Evolutionary conservation across 1,140 invertebrate genomes (phyloP).

Genomic region (Sesamia nonagrioides): DNA sequence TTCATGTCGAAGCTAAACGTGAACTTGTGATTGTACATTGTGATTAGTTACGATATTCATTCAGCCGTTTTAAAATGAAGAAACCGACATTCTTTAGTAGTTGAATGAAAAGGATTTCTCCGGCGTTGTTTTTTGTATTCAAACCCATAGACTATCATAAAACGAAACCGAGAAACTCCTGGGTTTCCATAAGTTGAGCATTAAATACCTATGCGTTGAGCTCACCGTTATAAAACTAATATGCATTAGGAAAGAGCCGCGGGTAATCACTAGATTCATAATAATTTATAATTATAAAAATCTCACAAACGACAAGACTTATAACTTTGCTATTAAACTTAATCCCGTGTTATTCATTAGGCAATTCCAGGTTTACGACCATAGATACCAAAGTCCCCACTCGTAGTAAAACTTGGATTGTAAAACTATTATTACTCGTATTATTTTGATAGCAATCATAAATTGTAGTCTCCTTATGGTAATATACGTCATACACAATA

Average conservation of each 20-base stretch:
- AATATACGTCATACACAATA: constrained; percentile 30
- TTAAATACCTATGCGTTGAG: constrained; percentile 28
- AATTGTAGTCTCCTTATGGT: constrained; percentile 50
- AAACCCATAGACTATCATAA: background rate
- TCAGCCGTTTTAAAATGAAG: background rate
- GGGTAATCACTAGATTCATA: constrained; percentile 36
- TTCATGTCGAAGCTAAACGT: constrained; percentile 35
- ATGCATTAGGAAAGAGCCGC: constrained; percentile 11
- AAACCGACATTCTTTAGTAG: background rate
- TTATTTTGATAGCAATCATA: constrained; percentile 57
- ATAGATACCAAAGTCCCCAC: constrained; percentile 44
- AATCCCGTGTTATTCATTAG: constrained; percentile 63
- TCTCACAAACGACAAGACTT: constrained; percentile 51
- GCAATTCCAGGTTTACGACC: constrained; percentile 60
- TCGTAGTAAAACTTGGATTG: constrained; percentile 55
- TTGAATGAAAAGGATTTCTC: background rate
- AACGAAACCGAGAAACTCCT: constrained; percentile 14
- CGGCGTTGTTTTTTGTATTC: background rate
- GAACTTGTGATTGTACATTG: background rate
- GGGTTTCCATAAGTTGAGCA: background rate
- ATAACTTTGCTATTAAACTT: constrained; percentile 55
- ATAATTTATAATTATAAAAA: constrained; percentile 50
- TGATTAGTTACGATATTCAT: constrained; percentile 29
- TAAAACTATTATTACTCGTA: constrained; percentile 58
- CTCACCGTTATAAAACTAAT: constrained; percentile 28